phyloP scores from a whole-genome alignment of 2,113 vertebrate genomes.

The Limnothrissa miodon region DNA sequence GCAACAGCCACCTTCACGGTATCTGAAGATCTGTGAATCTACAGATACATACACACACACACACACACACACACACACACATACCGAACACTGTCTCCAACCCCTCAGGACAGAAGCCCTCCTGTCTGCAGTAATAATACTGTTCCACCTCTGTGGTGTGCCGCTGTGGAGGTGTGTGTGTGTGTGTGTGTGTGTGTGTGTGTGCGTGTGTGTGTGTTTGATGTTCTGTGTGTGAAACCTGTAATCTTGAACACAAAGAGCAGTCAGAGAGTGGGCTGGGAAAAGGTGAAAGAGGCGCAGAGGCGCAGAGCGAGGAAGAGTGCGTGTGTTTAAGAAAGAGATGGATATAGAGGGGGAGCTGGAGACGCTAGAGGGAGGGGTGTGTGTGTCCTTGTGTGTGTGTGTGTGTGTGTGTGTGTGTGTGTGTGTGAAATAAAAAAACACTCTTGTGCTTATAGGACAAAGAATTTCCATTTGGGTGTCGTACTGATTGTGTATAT shows the following conservation, averaged over 20 bases:
- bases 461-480: neutral
- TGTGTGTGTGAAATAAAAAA: neutral
- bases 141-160: neutral
- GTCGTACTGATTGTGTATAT: conserved; percentile 25
- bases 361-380: conserved; percentile 15
- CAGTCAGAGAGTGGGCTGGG: conserved; percentile 11
- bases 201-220: neutral
- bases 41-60: neutral
- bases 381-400: conserved; percentile 14
- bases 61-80: neutral
- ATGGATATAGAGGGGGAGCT: neutral
- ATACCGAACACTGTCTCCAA: neutral
- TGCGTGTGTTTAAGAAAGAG: neutral
- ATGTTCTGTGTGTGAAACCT: conserved; percentile 14
- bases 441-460: no score
- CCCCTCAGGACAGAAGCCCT: neutral
- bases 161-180: neutral
- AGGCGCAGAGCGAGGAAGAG: neutral
- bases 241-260: conserved; percentile 26
- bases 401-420: neutral
- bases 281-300: neutral
- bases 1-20: neutral
- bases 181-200: neutral
- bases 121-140: neutral
- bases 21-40: neutral